A percentile compares a stretch with the other conserved stretches of the same genome.
phyloP scores from a whole-genome alignment of 2,888 invertebrate species.

The Pardosa pseudoannulata region DNA sequence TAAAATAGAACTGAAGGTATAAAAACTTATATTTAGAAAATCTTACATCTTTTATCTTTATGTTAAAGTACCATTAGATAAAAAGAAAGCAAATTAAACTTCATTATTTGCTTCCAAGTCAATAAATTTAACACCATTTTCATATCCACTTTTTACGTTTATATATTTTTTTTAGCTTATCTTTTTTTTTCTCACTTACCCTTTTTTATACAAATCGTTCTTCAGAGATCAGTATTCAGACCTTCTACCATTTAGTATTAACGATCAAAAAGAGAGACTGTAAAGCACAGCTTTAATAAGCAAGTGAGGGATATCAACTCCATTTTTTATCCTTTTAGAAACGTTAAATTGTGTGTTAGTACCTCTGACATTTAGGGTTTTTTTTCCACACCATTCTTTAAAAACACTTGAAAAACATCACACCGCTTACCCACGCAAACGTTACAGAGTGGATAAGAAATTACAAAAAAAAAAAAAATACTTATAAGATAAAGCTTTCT shows the following conservation, averaged over 20 bases:
- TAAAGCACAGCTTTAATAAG: background rate
- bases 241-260: background rate
- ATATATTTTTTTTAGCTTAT: background rate
- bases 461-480: background rate
- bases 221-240: background rate
- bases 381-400: background rate
- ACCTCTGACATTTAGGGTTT: background rate
- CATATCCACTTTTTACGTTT: background rate
- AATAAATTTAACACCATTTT: background rate
- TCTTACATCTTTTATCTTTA: no score
- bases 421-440: background rate
- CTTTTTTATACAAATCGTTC: background rate
- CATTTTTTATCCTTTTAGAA: slow-evolving; percentile 5
- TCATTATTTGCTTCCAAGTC: background rate
- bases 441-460: background rate
- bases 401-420: slow-evolving; percentile 11
- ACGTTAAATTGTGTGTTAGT: background rate
- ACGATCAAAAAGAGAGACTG: background rate
- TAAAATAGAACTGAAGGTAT: no score
- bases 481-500: background rate
- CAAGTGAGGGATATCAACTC: background rate
- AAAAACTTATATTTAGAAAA: no score
- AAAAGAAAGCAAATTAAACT: background rate
- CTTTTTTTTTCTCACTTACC: background rate
- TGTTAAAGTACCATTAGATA: no score